Percentiles rank a stretch among this genome's conserved stretches.
These are phyloP conservation scores for Sebastolobus altivelis DNA, from an alignment of 2,797 vertebrate species.

Conservation along the genomic window DNA sequence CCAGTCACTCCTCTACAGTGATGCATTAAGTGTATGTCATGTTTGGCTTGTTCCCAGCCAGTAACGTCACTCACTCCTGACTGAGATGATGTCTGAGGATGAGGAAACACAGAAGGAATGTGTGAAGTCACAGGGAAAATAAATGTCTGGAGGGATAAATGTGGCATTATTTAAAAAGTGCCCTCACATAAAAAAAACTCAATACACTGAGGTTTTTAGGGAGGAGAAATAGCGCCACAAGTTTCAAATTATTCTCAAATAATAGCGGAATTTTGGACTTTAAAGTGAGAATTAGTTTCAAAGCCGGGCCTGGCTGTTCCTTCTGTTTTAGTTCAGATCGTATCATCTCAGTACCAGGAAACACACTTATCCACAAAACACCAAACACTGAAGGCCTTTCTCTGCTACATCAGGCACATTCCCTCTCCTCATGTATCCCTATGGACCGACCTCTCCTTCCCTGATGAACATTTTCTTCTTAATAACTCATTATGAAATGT, in stretches of 20 bases:
- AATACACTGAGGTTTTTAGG: neutral
- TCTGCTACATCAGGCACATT: constrained; percentile 30
- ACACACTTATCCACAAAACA: neutral
- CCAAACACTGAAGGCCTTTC: neutral
- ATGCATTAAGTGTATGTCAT: constrained; percentile 17
- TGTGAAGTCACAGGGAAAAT: constrained; percentile 6
- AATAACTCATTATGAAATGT: constrained; percentile 4
- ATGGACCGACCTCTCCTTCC: neutral
- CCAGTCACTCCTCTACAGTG: neutral
- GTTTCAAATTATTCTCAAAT: neutral
- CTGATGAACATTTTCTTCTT: constrained; percentile 9
- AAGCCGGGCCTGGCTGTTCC: constrained; percentile 7
- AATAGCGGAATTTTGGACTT: neutral
- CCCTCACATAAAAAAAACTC: neutral
- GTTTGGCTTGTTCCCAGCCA: constrained; percentile 56
- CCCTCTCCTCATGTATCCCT: constrained; percentile 8
- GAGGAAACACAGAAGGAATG: constrained; percentile 49
- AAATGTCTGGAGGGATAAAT: constrained; percentile 6
- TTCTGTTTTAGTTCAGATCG: neutral
- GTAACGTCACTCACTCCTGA: constrained; percentile 62
- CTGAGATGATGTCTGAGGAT: constrained; percentile 22
- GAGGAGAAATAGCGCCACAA: neutral
- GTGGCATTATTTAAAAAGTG: constrained; percentile 18
- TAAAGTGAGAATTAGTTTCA: constrained; percentile 9
- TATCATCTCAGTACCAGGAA: neutral